Percentiles rank a stretch among this genome's conserved stretches.
Evolutionary conservation across 2,113 vertebrate species (phyloP).

Genomic region (Mohoua ochrocephala): DNA sequence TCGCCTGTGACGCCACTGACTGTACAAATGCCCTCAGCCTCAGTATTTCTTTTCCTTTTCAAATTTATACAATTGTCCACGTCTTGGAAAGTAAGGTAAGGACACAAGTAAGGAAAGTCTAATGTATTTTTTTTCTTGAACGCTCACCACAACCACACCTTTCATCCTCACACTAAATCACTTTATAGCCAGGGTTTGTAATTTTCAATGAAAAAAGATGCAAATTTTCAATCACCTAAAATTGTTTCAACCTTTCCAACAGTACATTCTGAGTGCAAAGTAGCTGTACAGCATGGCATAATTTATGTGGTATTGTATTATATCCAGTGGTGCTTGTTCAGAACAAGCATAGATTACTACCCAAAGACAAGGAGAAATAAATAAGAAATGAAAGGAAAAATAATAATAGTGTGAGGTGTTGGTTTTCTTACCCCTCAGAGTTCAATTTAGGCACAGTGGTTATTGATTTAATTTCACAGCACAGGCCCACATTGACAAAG

Average conservation of each 20-base stretch:
- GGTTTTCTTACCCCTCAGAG: neutral
- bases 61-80: neutral
- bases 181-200: accelerated
- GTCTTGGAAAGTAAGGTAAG: neutral
- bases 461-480: constrained; percentile 14
- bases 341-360: neutral
- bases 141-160: neutral
- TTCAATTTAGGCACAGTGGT: neutral
- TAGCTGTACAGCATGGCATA: neutral
- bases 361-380: neutral
- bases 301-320: neutral
- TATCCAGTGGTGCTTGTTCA: neutral
- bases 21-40: neutral
- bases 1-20: neutral
- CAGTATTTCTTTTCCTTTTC: neutral
- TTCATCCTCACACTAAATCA: neutral
- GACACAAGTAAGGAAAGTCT: neutral
- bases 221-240: neutral
- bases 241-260: neutral
- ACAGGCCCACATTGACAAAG: neutral
- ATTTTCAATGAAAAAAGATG: neutral
- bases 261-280: neutral
- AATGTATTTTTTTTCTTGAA: neutral
- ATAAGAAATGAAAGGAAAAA: neutral
- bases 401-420: neutral